Base-by-base conservation (phyloP, 2,113 vertebrate species). In the Trematocara zebra region DNA sequence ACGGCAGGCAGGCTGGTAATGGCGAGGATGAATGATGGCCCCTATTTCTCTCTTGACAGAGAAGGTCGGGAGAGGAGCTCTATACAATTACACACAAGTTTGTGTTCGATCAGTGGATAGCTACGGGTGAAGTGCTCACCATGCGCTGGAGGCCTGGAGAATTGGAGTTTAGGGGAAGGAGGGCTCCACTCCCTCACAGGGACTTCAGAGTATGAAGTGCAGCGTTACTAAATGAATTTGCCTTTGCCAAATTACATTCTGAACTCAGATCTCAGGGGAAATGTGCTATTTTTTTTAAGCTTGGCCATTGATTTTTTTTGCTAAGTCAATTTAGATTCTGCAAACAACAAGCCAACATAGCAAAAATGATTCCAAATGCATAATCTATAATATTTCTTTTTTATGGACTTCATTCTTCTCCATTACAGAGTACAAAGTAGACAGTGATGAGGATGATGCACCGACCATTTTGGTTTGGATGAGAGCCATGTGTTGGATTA, bases 1-100 rank as follows among this genome's bases (percentile, higher is more conserved):
- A 96, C 94, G 92, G 94, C 91, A 94, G 95, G 94, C 94, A 92
- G 93, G 94, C 93, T 89, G 88, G 94, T 96, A 96, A 95, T 95
- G 94, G 96, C 94, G 90, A 89, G 91, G 86, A 94, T 96, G 96
- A 96, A 95, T 96, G 95, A 96, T 96, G 93, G 95, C 88, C 94
- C 90, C 93, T 85, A 92, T 95, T 96, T 95, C 88, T 88, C 87
- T 93, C 80, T 86, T 95, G 96, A 96, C 96, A 96, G 95, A 90
- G 93, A 96, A 96, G 96, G 96, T 96, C 93, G 91, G 87, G 90
- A 92, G 94, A 94, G 90, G 90, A 90, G 93, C 93, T 92, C 93
- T 87, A 88, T 89, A 93, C 95, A 94, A 96, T 95, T 95, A 95
- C 92, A 86, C 87, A 89, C 89, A 88, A 94, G 91, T 93, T 93